Conservation (phyloP, 2,113 vertebrate genomes). For the Galemys pyrenaicus region DNA sequence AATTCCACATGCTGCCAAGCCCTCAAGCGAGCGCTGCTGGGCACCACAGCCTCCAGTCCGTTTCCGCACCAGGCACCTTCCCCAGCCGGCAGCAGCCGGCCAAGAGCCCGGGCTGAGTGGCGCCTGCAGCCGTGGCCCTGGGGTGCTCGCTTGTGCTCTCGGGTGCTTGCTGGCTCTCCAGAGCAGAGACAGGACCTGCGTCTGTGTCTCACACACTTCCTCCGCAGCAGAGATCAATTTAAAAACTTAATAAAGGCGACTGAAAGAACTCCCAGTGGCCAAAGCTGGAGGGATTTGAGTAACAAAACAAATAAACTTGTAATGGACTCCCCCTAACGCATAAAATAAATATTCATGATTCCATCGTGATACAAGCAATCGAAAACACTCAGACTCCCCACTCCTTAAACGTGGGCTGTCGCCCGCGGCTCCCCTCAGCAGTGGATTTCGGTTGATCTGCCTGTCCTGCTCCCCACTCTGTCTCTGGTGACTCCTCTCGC, state of each 20-base stretch:
- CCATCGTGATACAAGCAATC: not conserved
- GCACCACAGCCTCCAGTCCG: not conserved
- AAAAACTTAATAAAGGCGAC: conserved; percentile 50
- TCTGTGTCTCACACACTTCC: not conserved
- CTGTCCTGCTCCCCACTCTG: too few relatives aligned
- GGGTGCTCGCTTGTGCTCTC: not conserved
- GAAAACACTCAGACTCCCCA: not conserved
- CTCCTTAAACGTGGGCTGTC: not conserved
- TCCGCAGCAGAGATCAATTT: not conserved
- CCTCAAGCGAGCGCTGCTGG: not conserved
- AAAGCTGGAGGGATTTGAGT: not conserved
- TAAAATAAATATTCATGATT: not conserved
- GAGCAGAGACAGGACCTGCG: not conserved
- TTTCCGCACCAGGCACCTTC: not conserved
- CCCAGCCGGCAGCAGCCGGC: not conserved
- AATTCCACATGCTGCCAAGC: not conserved
- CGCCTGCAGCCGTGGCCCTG: too few relatives aligned
- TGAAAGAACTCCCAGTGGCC: not conserved
- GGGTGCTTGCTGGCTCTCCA: not conserved
- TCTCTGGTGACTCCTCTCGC: too few relatives aligned
- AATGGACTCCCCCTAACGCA: not conserved
- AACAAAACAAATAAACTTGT: not conserved
- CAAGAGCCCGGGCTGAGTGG: too few relatives aligned
- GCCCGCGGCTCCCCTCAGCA: too few relatives aligned
- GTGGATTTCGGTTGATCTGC: too few relatives aligned